These are phyloP conservation scores for Drosophila trichaetosa DNA, from an alignment of 2,888 invertebrate species.

Conservation along the genomic window DNA sequence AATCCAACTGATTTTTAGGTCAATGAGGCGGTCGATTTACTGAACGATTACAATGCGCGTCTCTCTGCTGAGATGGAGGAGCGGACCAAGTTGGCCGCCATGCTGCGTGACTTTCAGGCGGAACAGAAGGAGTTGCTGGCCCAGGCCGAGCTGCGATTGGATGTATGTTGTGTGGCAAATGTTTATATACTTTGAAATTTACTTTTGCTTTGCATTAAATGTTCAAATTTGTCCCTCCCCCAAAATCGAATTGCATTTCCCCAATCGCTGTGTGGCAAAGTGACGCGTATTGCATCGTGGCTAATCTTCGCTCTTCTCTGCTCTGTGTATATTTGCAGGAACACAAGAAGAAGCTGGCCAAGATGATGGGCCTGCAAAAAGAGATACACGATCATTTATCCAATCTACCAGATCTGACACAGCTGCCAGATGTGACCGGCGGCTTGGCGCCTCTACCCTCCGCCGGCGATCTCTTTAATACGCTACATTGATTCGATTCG, in stretches of 20 bases:
- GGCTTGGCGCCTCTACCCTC: slow-evolving; percentile 97
- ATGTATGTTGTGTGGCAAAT: slow-evolving; percentile 86
- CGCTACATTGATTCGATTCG: slow-evolving; percentile 82
- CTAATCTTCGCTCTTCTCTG: slow-evolving; percentile 17
- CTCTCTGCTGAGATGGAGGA: slow-evolving; percentile 95
- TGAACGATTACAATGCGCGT: slow-evolving; percentile 95
- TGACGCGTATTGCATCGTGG: not conserved
- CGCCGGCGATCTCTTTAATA: slow-evolving; percentile 96
- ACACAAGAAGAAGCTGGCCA: slow-evolving; percentile 94
- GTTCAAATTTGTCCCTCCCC: not conserved
- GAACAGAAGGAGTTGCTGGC: slow-evolving; percentile 93
- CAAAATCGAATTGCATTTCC: slow-evolving; percentile 8
- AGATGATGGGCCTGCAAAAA: slow-evolving; percentile 93
- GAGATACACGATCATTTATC: slow-evolving; percentile 97
- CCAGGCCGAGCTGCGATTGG: slow-evolving; percentile 94
- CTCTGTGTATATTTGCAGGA: slow-evolving; percentile 88
- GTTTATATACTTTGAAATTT: slow-evolving; percentile 14
- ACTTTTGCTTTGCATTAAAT: slow-evolving; percentile 33
- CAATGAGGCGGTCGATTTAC: slow-evolving; percentile 93
- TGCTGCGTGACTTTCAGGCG: slow-evolving; percentile 94
- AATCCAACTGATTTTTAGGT: slow-evolving; percentile 66
- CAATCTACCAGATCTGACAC: slow-evolving; percentile 96
- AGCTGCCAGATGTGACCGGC: slow-evolving; percentile 96
- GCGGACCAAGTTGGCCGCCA: slow-evolving; percentile 92
- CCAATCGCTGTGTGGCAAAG: slow-evolving; percentile 5